Base-by-base conservation (phyloP, 2,797 vertebrate species). In the Leptatherina wallacei region DNA sequence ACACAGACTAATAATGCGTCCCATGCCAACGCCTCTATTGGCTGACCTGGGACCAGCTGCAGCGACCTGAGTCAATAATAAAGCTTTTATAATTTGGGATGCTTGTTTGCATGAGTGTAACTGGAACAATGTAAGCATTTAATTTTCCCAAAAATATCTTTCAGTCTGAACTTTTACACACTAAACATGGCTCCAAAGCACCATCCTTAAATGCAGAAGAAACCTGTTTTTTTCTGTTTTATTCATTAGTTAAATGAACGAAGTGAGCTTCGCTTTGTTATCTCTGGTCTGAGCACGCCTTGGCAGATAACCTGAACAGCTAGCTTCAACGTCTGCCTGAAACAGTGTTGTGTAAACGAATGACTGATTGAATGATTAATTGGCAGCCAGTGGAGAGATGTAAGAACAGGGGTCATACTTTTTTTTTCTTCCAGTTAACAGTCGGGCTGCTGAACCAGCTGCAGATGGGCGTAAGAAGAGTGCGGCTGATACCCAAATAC, bases 271-370 rank as follows among this genome's bases (percentile, higher is more conserved):
- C 24, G 10, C 47, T 51, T 51, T 22, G 47, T 9, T 24, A 22
- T 22, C 47, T 51, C 47, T 4, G 24, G n/a, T 51, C 47, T 51
- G 47, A 51, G 9, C 35, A 54, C 63, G 8, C 16, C 49, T 49
- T 1, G 4, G 13, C n/a, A 64, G 22, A 38, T 55, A 55, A 55
- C 63, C 63, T 54, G 24, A n/a, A 55, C 63, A 40, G 29, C 63
- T 65, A 40, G 51, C 33, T 65, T 65, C 24, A n/a, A 7, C n/a
- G 16, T 51, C n/a, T 22, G n/a, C 47, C n/a, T 22, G 47, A n/a
- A 22, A 49, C 47, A 20, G 47, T 3, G 16, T 42, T 42, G 13
- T 18, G 40, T 18, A 1, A 42, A 42, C 4, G 5, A 42, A 42
- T 8, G 44, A n/a, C 5, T 47, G 14, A 44, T 44, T 44, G 20